phyloP scores from a whole-genome alignment of 1,140 invertebrate genomes.

The Bombus consobrinus region DNA sequence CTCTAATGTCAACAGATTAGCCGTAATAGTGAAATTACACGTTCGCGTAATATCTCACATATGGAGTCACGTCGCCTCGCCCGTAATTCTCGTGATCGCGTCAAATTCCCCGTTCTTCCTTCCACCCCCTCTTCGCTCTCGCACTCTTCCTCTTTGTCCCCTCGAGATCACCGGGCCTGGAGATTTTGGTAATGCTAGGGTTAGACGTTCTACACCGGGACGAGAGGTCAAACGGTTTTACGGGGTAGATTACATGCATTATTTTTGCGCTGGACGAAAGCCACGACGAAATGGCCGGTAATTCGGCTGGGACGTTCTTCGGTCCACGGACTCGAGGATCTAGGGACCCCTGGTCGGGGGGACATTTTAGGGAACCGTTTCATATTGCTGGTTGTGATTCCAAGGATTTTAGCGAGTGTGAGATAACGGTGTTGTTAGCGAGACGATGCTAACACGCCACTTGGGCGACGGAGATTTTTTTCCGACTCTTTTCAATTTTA shows the following conservation, averaged over 20 bases:
- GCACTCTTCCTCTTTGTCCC: neutral
- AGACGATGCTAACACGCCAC: neutral
- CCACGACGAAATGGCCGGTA: constrained; percentile 65
- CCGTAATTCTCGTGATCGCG: constrained; percentile 64
- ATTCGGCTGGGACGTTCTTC: constrained; percentile 53
- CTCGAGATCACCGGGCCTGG: constrained; percentile 35
- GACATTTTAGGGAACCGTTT: neutral
- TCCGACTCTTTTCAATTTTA: no score
- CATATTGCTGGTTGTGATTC: neutral
- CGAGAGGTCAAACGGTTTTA: constrained; percentile 76
- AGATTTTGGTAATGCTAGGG: constrained; percentile 78
- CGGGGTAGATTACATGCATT: constrained; percentile 75
- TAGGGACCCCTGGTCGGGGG: neutral
- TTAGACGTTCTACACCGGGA: constrained; percentile 56
- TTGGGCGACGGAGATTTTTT: neutral
- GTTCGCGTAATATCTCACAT: constrained; percentile 74
- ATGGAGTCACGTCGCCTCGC: constrained; percentile 71
- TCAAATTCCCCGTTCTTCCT: constrained; percentile 17
- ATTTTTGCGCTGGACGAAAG: constrained; percentile 67
- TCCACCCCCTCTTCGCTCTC: neutral
- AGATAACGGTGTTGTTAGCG: neutral
- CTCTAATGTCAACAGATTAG: constrained; percentile 83
- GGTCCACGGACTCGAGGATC: neutral
- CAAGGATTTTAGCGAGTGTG: neutral
- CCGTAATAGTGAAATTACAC: constrained; percentile 82